Evolutionary conservation across 2,113 vertebrate species (phyloP).

Genomic region (Eulemur macaco): DNA sequence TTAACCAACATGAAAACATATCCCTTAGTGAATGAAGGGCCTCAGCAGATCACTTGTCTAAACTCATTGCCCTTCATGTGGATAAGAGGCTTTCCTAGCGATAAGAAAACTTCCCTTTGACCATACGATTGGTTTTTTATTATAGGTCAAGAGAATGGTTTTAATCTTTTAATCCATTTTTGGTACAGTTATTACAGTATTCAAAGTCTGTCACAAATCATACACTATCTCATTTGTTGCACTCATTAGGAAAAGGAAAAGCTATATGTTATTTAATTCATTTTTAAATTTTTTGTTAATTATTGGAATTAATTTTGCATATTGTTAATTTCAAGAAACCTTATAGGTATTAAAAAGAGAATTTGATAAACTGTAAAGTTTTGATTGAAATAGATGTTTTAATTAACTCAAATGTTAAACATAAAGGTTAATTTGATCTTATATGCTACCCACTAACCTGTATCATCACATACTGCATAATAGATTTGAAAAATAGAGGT

Average conservation of each 20-base stretch:
- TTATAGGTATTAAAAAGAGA: background rate
- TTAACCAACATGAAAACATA: background rate
- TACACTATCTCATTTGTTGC: background rate
- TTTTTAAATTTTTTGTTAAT: background rate
- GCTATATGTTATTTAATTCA: background rate
- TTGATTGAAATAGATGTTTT: background rate
- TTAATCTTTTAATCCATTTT: background rate
- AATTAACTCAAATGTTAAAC: background rate
- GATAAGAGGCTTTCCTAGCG: background rate
- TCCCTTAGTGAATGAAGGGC: background rate
- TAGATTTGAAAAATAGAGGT: background rate
- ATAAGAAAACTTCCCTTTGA: background rate
- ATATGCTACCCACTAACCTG: background rate
- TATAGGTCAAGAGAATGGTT: background rate
- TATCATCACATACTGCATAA: background rate
- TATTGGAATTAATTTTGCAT: background rate
- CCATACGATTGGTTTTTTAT: background rate
- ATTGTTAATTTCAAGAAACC: background rate
- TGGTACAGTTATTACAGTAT: background rate
- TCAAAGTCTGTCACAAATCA: background rate
- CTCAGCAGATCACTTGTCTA: background rate
- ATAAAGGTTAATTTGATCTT: background rate
- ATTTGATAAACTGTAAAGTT: background rate
- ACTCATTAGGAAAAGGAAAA: background rate
- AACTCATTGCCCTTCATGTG: background rate